Conservation (phyloP, 2,888 invertebrate genomes). For the Ferrisia virgata region DNA sequence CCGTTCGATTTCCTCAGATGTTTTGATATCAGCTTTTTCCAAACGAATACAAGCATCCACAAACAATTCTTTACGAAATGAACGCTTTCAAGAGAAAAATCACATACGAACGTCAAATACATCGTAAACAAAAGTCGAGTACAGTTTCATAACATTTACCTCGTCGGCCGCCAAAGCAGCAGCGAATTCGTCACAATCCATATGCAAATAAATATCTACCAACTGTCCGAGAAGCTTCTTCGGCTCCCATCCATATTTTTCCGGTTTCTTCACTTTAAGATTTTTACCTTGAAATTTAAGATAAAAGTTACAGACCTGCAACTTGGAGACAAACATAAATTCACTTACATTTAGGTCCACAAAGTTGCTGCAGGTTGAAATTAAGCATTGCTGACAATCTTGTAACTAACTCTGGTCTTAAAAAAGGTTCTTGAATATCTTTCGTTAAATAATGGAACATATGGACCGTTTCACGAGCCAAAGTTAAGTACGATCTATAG, state of each 20-base stretch:
- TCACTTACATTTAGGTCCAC: conserved; percentile 89
- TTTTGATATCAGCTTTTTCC: conserved; percentile 76
- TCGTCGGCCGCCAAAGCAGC: conserved; percentile 93
- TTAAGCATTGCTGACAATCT: conserved; percentile 96
- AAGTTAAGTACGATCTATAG: conserved; percentile 75
- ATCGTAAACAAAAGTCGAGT: background rate
- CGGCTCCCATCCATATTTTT: conserved; percentile 97
- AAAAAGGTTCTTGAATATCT: conserved; percentile 91
- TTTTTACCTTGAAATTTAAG: conserved; percentile 52
- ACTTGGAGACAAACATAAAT: background rate
- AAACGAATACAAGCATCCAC: conserved; percentile 83
- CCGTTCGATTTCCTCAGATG: conserved; percentile 78
- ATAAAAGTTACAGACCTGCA: background rate
- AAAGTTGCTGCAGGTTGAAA: conserved; percentile 93
- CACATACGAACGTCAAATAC: background rate
- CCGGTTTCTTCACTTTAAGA: conserved; percentile 77
- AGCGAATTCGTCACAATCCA: conserved; percentile 87
- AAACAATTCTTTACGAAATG: conserved; percentile 89
- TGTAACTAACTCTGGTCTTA: conserved; percentile 88
- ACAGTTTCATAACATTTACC: conserved; percentile 58
- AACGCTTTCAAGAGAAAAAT: conserved; percentile 53
- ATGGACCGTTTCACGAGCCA: conserved; percentile 93
- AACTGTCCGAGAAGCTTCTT: conserved; percentile 84
- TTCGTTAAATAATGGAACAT: conserved; percentile 96
- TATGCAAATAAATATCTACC: conserved; percentile 93